These are phyloP conservation scores for Macrostomum cliftonense DNA, from an alignment of 2,888 invertebrate genomes.

Conservation along the genomic window DNA sequence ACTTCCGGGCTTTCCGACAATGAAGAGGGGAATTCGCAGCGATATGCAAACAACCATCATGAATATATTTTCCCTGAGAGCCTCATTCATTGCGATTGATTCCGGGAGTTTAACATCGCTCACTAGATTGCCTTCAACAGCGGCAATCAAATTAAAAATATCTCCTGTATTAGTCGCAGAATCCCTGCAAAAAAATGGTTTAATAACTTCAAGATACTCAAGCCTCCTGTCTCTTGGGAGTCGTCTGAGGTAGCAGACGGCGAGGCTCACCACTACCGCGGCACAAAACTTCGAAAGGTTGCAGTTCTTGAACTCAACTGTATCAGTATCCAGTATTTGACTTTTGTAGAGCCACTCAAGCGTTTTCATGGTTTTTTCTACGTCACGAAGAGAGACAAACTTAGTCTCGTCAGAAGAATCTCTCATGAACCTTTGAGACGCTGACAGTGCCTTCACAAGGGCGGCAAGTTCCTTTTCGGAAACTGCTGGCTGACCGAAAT, in stretches of 20 bases:
- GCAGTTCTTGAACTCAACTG: no score
- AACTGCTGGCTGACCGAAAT: neutral
- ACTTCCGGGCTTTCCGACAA: slow-evolving; percentile 15
- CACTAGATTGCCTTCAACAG: slow-evolving; percentile 7
- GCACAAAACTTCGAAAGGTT: no score
- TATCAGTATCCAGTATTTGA: no score
- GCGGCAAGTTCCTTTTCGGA: neutral
- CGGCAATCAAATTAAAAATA: neutral
- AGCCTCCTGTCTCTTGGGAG: no score
- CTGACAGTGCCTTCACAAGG: neutral
- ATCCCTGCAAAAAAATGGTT: neutral
- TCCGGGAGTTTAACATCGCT: slow-evolving; percentile 3
- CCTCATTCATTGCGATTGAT: slow-evolving; percentile 12
- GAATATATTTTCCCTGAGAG: slow-evolving; percentile 13
- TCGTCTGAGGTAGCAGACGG: no score
- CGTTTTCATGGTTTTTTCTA: neutral
- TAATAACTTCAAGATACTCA: no score
- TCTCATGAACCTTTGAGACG: slow-evolving; percentile 2
- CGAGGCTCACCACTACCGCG: no score
- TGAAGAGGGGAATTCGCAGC: slow-evolving; percentile 12
- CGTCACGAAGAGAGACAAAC: slow-evolving; percentile 1
- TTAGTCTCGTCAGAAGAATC: neutral
- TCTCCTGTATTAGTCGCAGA: neutral
- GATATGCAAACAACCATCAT: slow-evolving; percentile 13
- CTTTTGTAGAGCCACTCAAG: neutral